Base-by-base conservation (phyloP, 2,888 invertebrate genomes). In the Rhagophthalmus giganteus region DNA sequence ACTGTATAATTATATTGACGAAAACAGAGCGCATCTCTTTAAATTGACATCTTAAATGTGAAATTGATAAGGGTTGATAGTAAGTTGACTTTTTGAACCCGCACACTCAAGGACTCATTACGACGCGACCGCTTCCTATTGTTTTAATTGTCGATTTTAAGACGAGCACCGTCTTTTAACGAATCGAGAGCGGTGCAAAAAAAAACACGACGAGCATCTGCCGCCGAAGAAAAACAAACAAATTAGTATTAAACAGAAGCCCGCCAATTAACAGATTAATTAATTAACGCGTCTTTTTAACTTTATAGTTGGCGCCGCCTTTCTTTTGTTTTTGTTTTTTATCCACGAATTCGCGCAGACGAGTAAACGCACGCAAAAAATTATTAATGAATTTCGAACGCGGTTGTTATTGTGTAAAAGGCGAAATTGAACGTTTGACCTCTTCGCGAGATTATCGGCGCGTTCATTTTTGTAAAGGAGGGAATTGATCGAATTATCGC, bases 1-100 rank as follows among this genome's bases (percentile, higher is more conserved):
- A 13, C 5, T 4, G 12, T 4, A 34, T 3, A 24, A 34, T 34
- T 4, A 20, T n/a, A 11, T 2, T 2, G 15, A 24, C n/a, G 7
- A 10, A 20, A 52, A 39, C 9, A 28, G 15, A 14, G 15, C 20
- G 20, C 20, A 20, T 20, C 4, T 20, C 20, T 20, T 20, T 20
- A 20, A 39, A 39, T 15, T 24, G 38, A 38, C 35, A 32, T 15
- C 10, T 15, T 14, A 26, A 20, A 5, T 20, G 20, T 20, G 45
- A 15, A 13, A 31, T 27, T 31, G 52, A 52, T 52, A 46, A 15
- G 8, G 13, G 15, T 39, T n/a, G n/a, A n/a, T n/a, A n/a, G n/a
- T n/a, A n/a, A n/a, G n/a, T n/a, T 45, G 52, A 52, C 52, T 52
- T 40, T 40, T 45, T 52, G 52, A 51, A 52, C 52, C 34, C 40